A percentile compares a stretch with the other conserved stretches of the same genome.
Conservation (phyloP, 2,113 vertebrate genomes). For the Alaudala cheleensis region DNA sequence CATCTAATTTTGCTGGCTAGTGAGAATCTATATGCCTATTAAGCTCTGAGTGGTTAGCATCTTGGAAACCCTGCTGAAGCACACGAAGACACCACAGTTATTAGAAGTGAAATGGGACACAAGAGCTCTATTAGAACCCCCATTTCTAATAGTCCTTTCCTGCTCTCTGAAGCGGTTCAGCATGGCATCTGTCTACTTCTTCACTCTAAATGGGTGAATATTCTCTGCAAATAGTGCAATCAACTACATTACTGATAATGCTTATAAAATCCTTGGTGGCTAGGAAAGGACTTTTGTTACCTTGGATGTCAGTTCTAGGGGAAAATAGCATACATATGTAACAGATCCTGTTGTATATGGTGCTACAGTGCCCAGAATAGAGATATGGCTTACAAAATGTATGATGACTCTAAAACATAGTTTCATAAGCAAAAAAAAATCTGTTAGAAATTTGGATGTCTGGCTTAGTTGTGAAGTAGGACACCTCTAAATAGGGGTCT, state of each 20-base stretch:
- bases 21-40: slow-evolving; percentile 5
- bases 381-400: not conserved
- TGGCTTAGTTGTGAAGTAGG: not conserved
- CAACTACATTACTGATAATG: slow-evolving; percentile 3
- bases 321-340: not conserved
- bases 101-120: slow-evolving; percentile 8
- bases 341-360: not conserved
- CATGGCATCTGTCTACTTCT: not conserved
- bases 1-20: not conserved
- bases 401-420: not conserved
- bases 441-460: not conserved
- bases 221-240: not conserved
- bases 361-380: not conserved
- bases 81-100: not conserved
- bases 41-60: not conserved
- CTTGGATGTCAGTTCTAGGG: not conserved
- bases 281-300: not conserved
- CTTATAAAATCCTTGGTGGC: slow-evolving; percentile 16
- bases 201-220: not conserved
- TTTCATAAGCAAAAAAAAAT: not conserved
- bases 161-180: not conserved
- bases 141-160: slow-evolving; percentile 5
- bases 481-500: not conserved
- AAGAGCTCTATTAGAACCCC: not conserved
- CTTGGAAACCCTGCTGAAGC: slow-evolving; percentile 5